Base-by-base conservation (phyloP, 2,888 invertebrate species). In the Apamea monoglypha region DNA sequence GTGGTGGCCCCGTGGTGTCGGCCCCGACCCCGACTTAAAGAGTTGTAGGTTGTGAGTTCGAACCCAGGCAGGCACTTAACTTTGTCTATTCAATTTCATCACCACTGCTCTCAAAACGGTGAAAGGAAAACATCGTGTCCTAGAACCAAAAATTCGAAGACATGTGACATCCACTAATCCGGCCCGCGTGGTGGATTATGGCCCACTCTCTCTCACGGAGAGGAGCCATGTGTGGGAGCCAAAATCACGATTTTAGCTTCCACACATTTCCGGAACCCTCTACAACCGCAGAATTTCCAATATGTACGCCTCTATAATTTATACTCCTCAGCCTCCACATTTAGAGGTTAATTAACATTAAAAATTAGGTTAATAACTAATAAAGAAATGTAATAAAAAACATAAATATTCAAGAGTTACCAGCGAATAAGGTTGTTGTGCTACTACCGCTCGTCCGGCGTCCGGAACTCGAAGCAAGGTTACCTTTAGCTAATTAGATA, bases 331-430 rank as follows among this genome's bases (percentile, higher is more conserved):
- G 59, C 36, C n/a, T 67, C 16, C 73, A 53, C 75, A 84, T 83
- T 89, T 86, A 83, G 64, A 88, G 82, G 89, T 82, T 85, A 88
- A 88, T 89, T 82, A 82, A 82, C 81, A 73, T 84, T 63, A 36
- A 72, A 78, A 88, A 89, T 89, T 85, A 72, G 88, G 86, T 88
- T 88, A 88, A 82, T 85, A 83, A 74, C 84, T 84, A 77, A 53
- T 78, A 81, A 82, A 87, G 78, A 88, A 89, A 86, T 82, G 80
- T 81, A 72, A 80, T 82, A 44, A 76, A 36, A 80, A 81, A 72
- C 32, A 86, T 89, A 80, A 86, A 87, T 86, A 87, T 86, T 82
- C 82, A 85, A 76, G 70, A 69, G 29, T 16, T 74, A 14, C 10
- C 32, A 7, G 53, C 25, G 61, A 88, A 89, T 82, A 77, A 88